Percentiles rank a stretch among this genome's conserved stretches.
Evolutionary conservation across 1,140 invertebrate species (phyloP).

Genomic region (Aphis gossypii): DNA sequence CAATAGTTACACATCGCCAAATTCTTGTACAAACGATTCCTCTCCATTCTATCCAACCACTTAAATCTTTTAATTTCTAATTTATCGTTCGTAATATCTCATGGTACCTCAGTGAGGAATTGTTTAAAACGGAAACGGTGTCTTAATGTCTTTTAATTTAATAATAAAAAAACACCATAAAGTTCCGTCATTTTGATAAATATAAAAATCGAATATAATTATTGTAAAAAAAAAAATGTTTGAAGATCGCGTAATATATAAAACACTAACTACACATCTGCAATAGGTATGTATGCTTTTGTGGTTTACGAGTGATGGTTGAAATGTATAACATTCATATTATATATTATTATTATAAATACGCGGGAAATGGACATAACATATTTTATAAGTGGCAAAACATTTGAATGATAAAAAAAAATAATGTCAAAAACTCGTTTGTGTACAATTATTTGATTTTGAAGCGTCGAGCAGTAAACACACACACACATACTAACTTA

Average conservation of each 20-base stretch:
- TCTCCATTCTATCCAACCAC: not conserved
- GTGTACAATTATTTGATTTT: not conserved
- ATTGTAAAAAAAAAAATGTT: not conserved
- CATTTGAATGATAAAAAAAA: conserved; percentile 1
- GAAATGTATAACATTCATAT: not conserved
- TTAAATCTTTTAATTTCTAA: not conserved
- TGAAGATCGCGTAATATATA: not conserved
- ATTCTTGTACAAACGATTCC: not conserved
- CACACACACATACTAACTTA: not conserved
- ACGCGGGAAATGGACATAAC: not conserved
- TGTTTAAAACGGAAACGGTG: not conserved
- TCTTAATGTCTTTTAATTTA: not conserved
- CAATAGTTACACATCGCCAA: not conserved
- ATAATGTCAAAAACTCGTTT: conserved; percentile 27
- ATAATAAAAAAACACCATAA: not conserved
- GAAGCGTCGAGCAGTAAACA: not conserved
- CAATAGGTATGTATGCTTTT: not conserved
- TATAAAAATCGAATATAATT: not conserved
- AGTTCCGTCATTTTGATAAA: not conserved
- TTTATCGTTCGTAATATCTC: not conserved
- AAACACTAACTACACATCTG: not conserved
- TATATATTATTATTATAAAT: not conserved
- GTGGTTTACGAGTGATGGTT: not conserved
- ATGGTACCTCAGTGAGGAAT: not conserved
- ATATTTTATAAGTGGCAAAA: not conserved